These are phyloP conservation scores for Chrysemys picta DNA, from an alignment of 2,113 vertebrate genomes.

Conservation along the genomic window DNA sequence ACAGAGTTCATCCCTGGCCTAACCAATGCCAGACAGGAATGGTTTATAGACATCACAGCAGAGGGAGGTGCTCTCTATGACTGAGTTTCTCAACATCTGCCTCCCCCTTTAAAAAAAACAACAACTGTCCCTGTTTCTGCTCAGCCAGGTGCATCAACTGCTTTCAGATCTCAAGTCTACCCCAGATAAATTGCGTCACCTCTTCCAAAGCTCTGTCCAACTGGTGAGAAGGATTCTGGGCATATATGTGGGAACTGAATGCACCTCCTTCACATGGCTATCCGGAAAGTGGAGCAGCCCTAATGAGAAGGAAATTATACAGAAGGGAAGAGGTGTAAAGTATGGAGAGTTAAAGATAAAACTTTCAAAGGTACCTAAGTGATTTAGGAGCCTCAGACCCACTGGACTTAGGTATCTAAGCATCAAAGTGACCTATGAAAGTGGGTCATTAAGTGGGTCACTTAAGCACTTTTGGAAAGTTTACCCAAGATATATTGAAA, in stretches of 20 bases:
- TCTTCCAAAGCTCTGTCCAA: background rate
- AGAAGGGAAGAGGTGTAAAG: background rate
- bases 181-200: background rate
- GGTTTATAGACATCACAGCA: background rate
- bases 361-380: too few relatives aligned
- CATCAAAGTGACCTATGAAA: too few relatives aligned
- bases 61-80: too few relatives aligned
- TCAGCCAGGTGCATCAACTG: background rate
- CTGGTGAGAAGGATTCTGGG: background rate
- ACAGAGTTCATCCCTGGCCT: too few relatives aligned
- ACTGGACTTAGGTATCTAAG: too few relatives aligned
- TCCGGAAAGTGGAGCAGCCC: background rate
- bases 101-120: too few relatives aligned
- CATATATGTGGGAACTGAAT: background rate
- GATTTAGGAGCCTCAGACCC: too few relatives aligned
- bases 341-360: background rate
- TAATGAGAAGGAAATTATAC: background rate
- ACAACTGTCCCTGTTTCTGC: background rate
- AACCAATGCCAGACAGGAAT: too few relatives aligned
- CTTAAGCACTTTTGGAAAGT: too few relatives aligned
- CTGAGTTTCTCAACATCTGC: too few relatives aligned
- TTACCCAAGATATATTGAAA: too few relatives aligned
- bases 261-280: background rate
- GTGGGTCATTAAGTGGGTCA: too few relatives aligned
- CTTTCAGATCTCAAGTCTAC: background rate